These are phyloP conservation scores for Tetheella fluctuosa DNA, from an alignment of 2,888 invertebrate species.

Conservation along the genomic window DNA sequence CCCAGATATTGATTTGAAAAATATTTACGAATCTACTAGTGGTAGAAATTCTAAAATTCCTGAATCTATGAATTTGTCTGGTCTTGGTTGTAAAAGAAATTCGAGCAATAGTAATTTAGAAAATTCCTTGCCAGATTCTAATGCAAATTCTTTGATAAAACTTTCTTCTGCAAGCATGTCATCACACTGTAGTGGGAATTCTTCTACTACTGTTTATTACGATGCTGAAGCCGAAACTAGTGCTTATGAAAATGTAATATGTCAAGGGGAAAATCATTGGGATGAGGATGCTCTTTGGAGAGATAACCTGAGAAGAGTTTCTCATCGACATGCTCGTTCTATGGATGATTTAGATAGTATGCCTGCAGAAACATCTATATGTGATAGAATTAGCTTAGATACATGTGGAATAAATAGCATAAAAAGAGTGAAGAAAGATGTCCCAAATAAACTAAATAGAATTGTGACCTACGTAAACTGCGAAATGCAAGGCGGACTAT, in stretches of 20 bases:
- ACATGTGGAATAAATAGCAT: slow-evolving; percentile 71
- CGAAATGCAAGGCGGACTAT: slow-evolving; percentile 81
- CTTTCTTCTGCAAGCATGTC: slow-evolving; percentile 78
- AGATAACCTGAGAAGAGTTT: slow-evolving; percentile 90
- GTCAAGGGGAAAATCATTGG: slow-evolving; percentile 90
- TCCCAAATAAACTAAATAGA: slow-evolving; percentile 82
- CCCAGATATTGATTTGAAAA: slow-evolving; percentile 87
- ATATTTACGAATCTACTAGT: slow-evolving; percentile 88
- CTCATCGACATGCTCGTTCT: slow-evolving; percentile 92
- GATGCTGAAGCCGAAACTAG: slow-evolving; percentile 75
- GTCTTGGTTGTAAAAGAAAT: slow-evolving; percentile 78
- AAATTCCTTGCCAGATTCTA: slow-evolving; percentile 57
- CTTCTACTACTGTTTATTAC: slow-evolving; percentile 78
- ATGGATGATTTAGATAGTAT: slow-evolving; percentile 90
- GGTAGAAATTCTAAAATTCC: slow-evolving; percentile 84
- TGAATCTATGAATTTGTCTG: slow-evolving; percentile 78
- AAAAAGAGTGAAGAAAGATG: slow-evolving; percentile 69
- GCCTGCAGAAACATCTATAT: slow-evolving; percentile 48
- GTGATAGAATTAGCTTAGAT: slow-evolving; percentile 57
- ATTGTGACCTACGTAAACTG: slow-evolving; percentile 92
- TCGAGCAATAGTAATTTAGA: slow-evolving; percentile 52
- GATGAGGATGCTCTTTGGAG: slow-evolving; percentile 93
- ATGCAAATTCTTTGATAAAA: slow-evolving; percentile 56
- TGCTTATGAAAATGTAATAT: slow-evolving; percentile 75
- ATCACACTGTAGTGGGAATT: slow-evolving; percentile 77